These are phyloP conservation scores for Anneissia japonica DNA, from an alignment of 35 echinoderm and acorn worm genomes.

Conservation along the genomic window DNA sequence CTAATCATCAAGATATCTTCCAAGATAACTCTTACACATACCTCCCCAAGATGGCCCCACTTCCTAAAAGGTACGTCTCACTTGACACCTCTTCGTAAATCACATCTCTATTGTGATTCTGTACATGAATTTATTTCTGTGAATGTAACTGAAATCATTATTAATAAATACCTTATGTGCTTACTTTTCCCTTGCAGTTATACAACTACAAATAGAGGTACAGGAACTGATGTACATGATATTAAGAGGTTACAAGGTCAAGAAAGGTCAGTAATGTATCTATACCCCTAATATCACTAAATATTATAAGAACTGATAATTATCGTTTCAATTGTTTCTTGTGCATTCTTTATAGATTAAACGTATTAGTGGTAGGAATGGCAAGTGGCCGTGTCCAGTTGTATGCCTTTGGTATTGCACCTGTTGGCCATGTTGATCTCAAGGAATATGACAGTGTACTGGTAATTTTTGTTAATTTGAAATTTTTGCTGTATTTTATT, in stretches of 20 bases:
- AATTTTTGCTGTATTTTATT: too few relatives aligned
- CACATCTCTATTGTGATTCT: not conserved
- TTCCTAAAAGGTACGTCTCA: constrained; percentile 75
- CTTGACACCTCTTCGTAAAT: not conserved
- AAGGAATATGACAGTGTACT: constrained; percentile 13
- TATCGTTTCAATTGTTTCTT: too few relatives aligned
- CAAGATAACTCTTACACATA: constrained; percentile 62
- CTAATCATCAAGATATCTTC: not conserved
- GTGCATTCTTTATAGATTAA: constrained; percentile 41
- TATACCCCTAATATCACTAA: too few relatives aligned
- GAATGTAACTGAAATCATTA: not conserved
- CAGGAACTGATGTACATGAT: constrained; percentile 72
- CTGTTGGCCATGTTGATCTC: constrained; percentile 56
- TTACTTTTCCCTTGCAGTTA: constrained; percentile 22
- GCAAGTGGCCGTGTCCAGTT: constrained; percentile 38
- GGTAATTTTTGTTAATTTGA: too few relatives aligned
- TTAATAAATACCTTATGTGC: too few relatives aligned
- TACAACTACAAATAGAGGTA: constrained; percentile 32
- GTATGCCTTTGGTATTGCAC: constrained; percentile 79
- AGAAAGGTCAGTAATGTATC: constrained; percentile 38
- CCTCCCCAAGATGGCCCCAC: constrained; percentile 69
- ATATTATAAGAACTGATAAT: too few relatives aligned
- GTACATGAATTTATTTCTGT: not conserved
- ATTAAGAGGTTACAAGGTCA: constrained; percentile 80
- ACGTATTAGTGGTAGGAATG: constrained; percentile 60